A percentile compares a stretch with the other conserved stretches of the same genome.
Evolutionary conservation across 2,888 invertebrate species (phyloP).

Genomic region (Spisula solida): DNA sequence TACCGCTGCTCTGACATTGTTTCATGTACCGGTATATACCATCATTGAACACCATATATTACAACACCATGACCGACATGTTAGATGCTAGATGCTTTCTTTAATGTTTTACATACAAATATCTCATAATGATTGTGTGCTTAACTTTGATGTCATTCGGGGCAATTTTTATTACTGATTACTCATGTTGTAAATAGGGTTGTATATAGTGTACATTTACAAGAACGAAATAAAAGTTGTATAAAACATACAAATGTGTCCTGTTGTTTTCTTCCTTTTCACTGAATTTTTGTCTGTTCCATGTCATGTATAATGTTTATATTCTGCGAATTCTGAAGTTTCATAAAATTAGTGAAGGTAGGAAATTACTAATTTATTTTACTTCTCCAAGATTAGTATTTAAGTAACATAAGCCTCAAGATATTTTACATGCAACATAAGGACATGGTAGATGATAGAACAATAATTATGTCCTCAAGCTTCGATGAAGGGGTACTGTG

Average conservation of each 20-base stretch:
- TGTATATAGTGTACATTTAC: constrained; percentile 3
- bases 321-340: no score
- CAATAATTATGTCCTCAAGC: no score
- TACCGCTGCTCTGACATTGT: no score
- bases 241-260: not conserved
- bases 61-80: not conserved
- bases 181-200: not conserved
- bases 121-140: not conserved
- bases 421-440: no score
- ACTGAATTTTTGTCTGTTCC: no score
- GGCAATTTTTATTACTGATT: not conserved
- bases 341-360: no score
- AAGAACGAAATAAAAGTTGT: not conserved
- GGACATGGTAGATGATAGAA: no score
- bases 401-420: no score
- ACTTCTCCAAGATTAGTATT: no score
- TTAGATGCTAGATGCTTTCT: not conserved
- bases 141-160: not conserved
- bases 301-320: no score
- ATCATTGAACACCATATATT: not conserved
- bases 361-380: no score
- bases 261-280: not conserved
- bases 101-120: not conserved
- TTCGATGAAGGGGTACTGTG: no score
- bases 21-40: not conserved